A percentile compares a stretch with the other conserved stretches of the same genome.
Conservation (phyloP, 1,140 invertebrate species). For the Cyrtorhinus lividipennis region DNA sequence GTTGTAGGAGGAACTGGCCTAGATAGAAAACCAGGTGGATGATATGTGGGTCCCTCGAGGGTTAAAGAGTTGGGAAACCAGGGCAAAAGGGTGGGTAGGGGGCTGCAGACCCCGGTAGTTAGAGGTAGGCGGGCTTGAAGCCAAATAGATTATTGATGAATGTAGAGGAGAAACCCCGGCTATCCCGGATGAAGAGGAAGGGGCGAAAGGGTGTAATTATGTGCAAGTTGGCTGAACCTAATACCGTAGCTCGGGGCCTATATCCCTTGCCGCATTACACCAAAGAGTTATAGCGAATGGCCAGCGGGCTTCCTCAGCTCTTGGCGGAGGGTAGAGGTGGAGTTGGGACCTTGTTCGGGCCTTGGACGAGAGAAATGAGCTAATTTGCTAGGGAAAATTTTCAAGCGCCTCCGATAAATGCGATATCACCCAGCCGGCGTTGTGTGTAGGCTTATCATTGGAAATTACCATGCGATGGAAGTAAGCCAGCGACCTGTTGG, state of each 20-base stretch:
- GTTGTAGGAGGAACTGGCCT: too few species aligned
- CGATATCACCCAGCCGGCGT: too few species aligned
- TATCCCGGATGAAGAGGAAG: background rate
- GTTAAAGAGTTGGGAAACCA: background rate
- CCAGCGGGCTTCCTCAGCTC: background rate
- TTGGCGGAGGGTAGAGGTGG: too few species aligned
- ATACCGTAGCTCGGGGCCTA: background rate
- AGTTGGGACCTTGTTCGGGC: too few species aligned
- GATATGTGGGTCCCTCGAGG: background rate
- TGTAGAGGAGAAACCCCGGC: background rate
- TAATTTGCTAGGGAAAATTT: too few species aligned
- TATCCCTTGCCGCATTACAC: background rate
- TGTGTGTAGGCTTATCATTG: too few species aligned
- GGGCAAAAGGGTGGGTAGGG: background rate
- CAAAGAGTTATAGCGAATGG: conserved; percentile 1
- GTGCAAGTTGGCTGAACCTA: conserved; percentile 1
- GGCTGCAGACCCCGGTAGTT: background rate
- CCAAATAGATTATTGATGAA: conserved; percentile 9
- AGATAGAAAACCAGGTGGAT: background rate
- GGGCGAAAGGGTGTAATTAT: background rate
- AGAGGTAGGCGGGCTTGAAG: background rate
- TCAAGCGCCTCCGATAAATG: too few species aligned
- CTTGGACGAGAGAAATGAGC: too few species aligned
- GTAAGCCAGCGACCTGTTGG: too few species aligned
- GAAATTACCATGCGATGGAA: too few species aligned